Conservation (phyloP, 2,113 vertebrate species). For the Callospermophilus lateralis region DNA sequence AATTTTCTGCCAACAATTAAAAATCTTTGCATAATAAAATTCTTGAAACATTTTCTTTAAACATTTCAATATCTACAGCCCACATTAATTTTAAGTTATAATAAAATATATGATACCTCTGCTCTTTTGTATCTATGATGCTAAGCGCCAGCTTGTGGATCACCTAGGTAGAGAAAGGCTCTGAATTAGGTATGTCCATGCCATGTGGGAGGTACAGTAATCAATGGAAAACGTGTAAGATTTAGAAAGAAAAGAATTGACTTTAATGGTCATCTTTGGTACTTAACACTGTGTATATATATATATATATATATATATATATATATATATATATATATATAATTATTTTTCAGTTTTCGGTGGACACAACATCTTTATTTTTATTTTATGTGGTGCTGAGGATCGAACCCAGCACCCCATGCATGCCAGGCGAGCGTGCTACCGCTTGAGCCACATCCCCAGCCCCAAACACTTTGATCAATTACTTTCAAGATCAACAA, state of each 20-base stretch:
- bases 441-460: too few species aligned
- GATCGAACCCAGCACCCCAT: too few species aligned
- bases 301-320: too few species aligned
- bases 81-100: constrained; percentile 57
- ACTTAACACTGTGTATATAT: not conserved
- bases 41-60: constrained; percentile 72
- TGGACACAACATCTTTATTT: too few species aligned
- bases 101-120: not conserved
- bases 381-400: too few species aligned
- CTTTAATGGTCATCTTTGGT: not conserved
- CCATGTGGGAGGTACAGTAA: not conserved
- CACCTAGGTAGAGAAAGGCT: not conserved
- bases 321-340: too few species aligned
- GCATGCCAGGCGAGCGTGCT: too few species aligned
- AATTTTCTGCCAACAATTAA: constrained; percentile 61
- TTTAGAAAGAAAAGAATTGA: not conserved
- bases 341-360: too few species aligned
- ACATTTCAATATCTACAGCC: constrained; percentile 46
- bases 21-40: not conserved
- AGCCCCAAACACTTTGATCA: not conserved
- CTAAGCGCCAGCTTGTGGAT: not conserved
- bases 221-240: not conserved
- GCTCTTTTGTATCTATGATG: not conserved
- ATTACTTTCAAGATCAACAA: not conserved
- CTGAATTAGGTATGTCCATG: not conserved